Percentiles rank a stretch among this genome's conserved stretches.
Conservation (phyloP, 1,140 invertebrate genomes). For the Zaprionus inermis region DNA sequence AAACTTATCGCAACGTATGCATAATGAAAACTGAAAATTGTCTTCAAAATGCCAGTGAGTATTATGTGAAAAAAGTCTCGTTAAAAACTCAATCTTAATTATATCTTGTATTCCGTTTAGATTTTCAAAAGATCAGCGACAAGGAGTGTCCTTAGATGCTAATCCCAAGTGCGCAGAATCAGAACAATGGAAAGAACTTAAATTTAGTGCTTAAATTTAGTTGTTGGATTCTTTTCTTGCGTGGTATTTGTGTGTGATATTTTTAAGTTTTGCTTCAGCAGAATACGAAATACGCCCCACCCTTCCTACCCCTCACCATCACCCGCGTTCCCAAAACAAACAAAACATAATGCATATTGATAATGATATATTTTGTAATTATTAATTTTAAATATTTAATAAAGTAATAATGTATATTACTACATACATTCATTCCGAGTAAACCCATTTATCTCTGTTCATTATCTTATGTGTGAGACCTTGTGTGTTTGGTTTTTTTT, state of each 20-base stretch:
- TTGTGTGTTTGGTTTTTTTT: not conserved
- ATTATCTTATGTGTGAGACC: not conserved
- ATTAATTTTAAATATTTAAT: conserved; percentile 76
- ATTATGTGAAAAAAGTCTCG: not conserved
- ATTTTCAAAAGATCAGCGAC: conserved; percentile 81
- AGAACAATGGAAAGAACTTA: conserved; percentile 55
- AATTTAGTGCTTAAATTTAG: conserved; percentile 37
- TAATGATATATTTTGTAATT: conserved; percentile 71
- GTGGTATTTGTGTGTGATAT: conserved; percentile 83
- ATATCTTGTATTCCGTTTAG: conserved; percentile 36
- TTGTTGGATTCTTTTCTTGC: conserved; percentile 54
- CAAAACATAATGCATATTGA: conserved; percentile 63
- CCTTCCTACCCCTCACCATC: conserved; percentile 4
- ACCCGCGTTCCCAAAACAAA: not conserved
- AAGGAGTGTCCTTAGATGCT: conserved; percentile 79
- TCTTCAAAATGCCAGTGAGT: conserved; percentile 78
- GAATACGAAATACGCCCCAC: conserved; percentile 62
- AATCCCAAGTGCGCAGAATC: conserved; percentile 33
- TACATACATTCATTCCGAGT: conserved; percentile 45
- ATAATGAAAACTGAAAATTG: conserved; percentile 83
- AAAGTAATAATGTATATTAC: conserved; percentile 53
- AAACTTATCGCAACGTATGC: conserved; percentile 76
- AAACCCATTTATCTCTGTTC: not conserved
- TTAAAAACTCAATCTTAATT: not conserved
- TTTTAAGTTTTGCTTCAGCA: conserved; percentile 81